Evolutionary conservation across 2,888 invertebrate species (phyloP).

Genomic region (Drosophila helvetica): DNA sequence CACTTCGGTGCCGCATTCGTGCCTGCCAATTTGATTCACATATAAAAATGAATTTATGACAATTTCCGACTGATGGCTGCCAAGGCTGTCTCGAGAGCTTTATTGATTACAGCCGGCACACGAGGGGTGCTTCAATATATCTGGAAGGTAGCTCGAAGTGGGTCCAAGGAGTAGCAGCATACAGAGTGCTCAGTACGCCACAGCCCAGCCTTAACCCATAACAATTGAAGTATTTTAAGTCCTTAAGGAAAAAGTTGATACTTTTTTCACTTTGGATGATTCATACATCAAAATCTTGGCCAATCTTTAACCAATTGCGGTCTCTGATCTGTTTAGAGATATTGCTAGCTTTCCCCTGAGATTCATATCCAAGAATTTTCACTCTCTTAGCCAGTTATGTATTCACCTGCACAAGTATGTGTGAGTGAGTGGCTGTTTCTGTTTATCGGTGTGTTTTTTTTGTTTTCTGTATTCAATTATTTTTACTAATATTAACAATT

Average conservation of each 20-base stretch:
- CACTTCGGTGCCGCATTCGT: constrained; percentile 62
- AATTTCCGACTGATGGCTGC: constrained; percentile 77
- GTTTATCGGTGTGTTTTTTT: not conserved
- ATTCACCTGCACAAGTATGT: not conserved
- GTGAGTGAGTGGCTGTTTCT: not conserved
- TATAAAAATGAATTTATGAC: constrained; percentile 76
- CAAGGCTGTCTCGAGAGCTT: constrained; percentile 52
- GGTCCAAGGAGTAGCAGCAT: too few relatives aligned
- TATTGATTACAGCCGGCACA: constrained; percentile 48
- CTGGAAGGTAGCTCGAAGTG: too few relatives aligned
- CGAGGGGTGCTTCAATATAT: constrained; percentile 15
- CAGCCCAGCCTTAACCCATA: not conserved
- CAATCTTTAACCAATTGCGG: too few relatives aligned
- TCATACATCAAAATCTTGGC: too few relatives aligned
- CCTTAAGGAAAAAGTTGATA: not conserved
- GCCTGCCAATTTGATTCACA: constrained; percentile 63
- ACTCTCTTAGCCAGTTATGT: not conserved
- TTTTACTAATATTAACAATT: too few relatives aligned
- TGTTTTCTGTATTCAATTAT: too few relatives aligned
- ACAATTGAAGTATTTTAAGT: not conserved
- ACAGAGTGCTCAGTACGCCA: not conserved
- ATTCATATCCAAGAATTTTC: not conserved
- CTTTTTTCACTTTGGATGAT: too few relatives aligned
- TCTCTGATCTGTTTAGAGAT: too few relatives aligned
- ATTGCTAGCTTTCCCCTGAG: too few relatives aligned